Base-by-base conservation (phyloP, 1,140 invertebrate species). In the Lordiphosa collinella region DNA sequence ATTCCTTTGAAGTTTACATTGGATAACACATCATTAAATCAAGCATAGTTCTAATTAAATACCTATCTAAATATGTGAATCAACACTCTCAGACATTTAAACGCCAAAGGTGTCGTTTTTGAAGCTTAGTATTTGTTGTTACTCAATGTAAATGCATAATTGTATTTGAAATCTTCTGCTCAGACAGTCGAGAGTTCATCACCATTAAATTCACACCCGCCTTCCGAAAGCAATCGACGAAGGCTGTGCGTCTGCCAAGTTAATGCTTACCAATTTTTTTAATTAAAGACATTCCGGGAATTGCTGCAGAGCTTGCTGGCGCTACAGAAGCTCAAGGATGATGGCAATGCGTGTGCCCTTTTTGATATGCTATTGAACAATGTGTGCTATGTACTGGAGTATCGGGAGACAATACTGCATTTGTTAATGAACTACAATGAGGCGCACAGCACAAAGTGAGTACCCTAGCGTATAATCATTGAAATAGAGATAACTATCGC, bases 361-460 rank as follows among this genome's bases (percentile, higher is more conserved):
- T 92, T 95, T 40, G 94, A 93, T 90, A 94, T 97, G 52, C 94
- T 99, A 62, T 96, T 98, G 90, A 95, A 94, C 87, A 96, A 96
- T 90, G 93, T 99, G 62, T 98, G 98, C 90, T 98, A 99, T 89
- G 94, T 97, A 8, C 91, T 96, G 55, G 98, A 99, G 89, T 99
- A 98, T 90, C 92, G 97, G 60, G 97, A 99, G 89, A 93, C 98
- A 69, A 92, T 97, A 79, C 89, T 97, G 22, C 92, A 92, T 35
- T 92, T 96, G 48, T 89, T 98, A 61, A 90, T 95, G 29, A 93
- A 92, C 65, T 99, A 94, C 90, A 94, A 98, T 89, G 94, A 96
- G 84, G 90, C 92, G 48, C 96, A 95, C 90, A 95, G 97, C 92
- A 95, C 96, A 44, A 94, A 92, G 94, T 96, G 89, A 89, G 90